Base-by-base conservation (phyloP, 2,113 vertebrate genomes). In the Phylloscopus whistleri region DNA sequence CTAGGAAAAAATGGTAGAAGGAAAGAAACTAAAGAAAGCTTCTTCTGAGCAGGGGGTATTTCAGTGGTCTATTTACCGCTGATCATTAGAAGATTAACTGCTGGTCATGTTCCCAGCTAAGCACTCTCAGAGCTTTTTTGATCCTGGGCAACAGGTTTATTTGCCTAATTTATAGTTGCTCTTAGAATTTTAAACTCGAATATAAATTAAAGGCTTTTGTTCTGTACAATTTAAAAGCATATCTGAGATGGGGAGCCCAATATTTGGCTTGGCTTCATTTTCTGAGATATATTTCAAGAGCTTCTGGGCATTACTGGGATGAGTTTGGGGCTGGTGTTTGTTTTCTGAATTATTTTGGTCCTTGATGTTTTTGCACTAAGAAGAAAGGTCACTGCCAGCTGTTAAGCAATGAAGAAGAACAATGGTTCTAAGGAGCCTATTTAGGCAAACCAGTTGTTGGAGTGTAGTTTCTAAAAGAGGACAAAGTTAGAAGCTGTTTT, bases 131-230 rank as follows among this genome's bases (percentile, higher is more conserved):
- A 87, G 66, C 53, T 84, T 91, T 87, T 95, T 96, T 96, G 92
- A 96, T 97, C 93, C 69, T 76, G 86, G 62, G 53, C 88, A 91
- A 51, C 74, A 93, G 92, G 83, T 96, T 97, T 97, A 96, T 95
- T 95, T 93, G 53, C 77, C 58, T 96, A 95, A 96, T 96, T 96
- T 97, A 97, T 93, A 93, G 94, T 94, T 94, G 80, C 93, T 96
- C 30, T 95, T 92, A 94, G 86, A 87, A 91, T 96, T 94, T 96
- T 93, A 93, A 95, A 75, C 53, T 84, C 60, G 92, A 92, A 92
- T 95, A 89, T 97, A 95, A 96, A 97, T 96, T 94, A 87, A 89
- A 92, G 41, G 9, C 80, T 95, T 97, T 96, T 96, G 92, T 96
- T 96, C 66, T 82, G 27, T 87, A 60, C 77, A 68, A 84, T 87